Base-by-base conservation (phyloP, 2,113 vertebrate species). In the Machaerirhynchus nigripectus region DNA sequence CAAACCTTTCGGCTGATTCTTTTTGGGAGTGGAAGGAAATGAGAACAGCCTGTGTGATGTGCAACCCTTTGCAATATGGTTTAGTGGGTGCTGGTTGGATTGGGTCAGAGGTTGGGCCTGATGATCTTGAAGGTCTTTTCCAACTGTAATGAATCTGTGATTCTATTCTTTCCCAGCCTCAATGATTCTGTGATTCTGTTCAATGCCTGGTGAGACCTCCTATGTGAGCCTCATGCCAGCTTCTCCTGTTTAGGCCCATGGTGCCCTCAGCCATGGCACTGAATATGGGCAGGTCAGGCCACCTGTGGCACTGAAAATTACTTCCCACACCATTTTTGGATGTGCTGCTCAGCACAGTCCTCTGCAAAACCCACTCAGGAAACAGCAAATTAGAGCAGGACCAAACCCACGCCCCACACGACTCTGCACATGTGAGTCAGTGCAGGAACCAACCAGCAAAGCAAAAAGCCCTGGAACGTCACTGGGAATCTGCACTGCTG, bases 321-420 rank as follows among this genome's bases (percentile, higher is more conserved):
- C 40, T 23, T 90, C 35, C 65, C 49, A 22, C 6, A 13, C 4
- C 5, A 27, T 23, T 47, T 56, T 44, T 31, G 49, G 57, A 40
- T 28, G n/a, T 71, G 39, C 65, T 64, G 40, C 28, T 63, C 27
- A 83, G 56, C 52, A 35, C 33, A 53, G 33, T 21, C 61, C n/a
- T 91, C 53, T 56, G 73, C 21, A 68, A 87, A 91, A 69, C 31
- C 64, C 35, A 60, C 37, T 33, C 27, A 26, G 60, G 33, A 52
- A 84, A 40, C n/a, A 84, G n/a, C 14, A 63, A 47, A 73, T 22
- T 9, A 47, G 15, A 13, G 17, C 30, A 89, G 77, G 64, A n/a
- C 28, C 44, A 55, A 63, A 46, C 21, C 9, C 44, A 33, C 0
- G 0, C 15, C 33, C 64, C 53, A 35, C 61, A 67, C 6, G 0